Conservation (phyloP, 1,140 invertebrate genomes). For the Drosophila nannoptera region DNA sequence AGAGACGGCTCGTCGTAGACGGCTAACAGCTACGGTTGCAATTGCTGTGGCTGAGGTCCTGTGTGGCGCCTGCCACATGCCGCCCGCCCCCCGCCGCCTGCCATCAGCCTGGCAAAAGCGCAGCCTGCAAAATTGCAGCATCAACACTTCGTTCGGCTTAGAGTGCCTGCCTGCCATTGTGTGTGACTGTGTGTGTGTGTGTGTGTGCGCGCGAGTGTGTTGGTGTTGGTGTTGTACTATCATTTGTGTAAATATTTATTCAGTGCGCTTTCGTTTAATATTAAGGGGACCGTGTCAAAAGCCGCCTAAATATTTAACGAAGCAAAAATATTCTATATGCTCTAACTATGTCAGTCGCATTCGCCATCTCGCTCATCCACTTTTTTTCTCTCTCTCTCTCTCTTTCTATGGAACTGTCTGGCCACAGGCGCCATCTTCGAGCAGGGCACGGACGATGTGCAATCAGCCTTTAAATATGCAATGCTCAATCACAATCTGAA, state of each 20-base stretch:
- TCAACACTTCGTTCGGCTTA: conserved; percentile 73
- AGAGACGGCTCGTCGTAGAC: too few species aligned
- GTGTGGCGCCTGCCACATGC: conserved; percentile 11
- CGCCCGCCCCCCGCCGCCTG: conserved; percentile 3
- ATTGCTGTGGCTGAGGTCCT: conserved; percentile 17
- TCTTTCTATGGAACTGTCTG: not conserved
- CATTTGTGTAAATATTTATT: conserved; percentile 75
- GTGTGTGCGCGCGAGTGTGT: conserved; percentile 23
- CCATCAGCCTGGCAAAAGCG: conserved; percentile 58
- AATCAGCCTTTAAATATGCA: conserved; percentile 92
- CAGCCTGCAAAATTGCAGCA: conserved; percentile 69
- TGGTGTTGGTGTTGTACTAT: conserved; percentile 52
- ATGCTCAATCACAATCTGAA: conserved; percentile 90
- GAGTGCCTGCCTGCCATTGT: conserved; percentile 32
- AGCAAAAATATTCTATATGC: conserved; percentile 63
- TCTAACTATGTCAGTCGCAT: conserved; percentile 14
- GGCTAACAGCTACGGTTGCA: conserved; percentile 14
- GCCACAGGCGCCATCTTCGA: conserved; percentile 91
- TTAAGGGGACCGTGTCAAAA: conserved; percentile 73
- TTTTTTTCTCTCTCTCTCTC: conserved; percentile 8
- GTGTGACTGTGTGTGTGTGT: conserved; percentile 8
- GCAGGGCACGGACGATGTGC: conserved; percentile 92
- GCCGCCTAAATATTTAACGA: conserved; percentile 76
- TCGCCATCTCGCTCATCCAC: not conserved
- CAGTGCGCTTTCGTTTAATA: conserved; percentile 73